Base-by-base conservation (phyloP, 1,140 invertebrate genomes). In the Anastrepha ludens region DNA sequence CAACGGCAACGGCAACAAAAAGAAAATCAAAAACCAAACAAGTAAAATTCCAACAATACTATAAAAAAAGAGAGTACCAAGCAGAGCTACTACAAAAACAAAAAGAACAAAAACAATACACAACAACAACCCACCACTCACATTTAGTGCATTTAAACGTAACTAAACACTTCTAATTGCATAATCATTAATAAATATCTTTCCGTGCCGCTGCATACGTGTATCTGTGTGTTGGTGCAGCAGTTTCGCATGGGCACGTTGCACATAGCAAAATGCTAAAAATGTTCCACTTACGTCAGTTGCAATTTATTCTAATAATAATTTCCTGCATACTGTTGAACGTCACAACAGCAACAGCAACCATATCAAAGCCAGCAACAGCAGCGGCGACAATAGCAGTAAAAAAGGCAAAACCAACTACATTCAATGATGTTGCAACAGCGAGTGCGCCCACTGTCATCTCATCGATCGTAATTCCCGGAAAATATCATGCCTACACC, bases 261-360 rank as follows among this genome's bases (percentile, higher is more conserved):
- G 85, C 85, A 90, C 89, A 87, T 87, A 88, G 89, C 55, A 87
- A 50, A 87, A 29, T 86, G 85, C 13, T 89, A 86, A 91, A 89
- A 90, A 92, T 89, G 91, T 90, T 91, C 91, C 90, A 92, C 90
- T 91, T 92, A 91, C 91, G 89, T 92, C 91, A 92, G 85, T 90
- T 90, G 89, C 89, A 90, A 91, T 92, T 92, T 89, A 88, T 90
- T 78, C 85, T 92, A 90, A 89, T 92, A 70, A 90, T 92, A 70
- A 90, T 90, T 92, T 92, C 91, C 91, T 92, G 91, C 89, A 88
- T 90, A 88, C 78, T 88, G 58, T 88, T 47, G 44, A 67, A 65
- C 64, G 60, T 86, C 8, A 88, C 87, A 86, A 87, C 58, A 39
- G 17, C 20, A 62, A 59, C 55, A 60, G 39, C 59, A 41, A 60